Conservation (phyloP, 2,888 invertebrate species). For the Lycaena phlaeas region DNA sequence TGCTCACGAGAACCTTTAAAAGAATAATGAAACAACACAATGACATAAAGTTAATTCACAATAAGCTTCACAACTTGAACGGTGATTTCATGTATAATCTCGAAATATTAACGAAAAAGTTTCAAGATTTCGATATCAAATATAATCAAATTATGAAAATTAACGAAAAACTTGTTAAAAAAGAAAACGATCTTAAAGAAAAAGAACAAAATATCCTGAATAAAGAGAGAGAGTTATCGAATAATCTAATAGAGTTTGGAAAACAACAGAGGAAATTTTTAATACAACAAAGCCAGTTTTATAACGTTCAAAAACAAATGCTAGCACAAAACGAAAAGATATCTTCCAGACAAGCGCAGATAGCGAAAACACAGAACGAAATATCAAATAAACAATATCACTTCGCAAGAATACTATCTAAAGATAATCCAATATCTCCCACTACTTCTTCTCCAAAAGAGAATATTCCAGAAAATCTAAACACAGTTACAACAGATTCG, state of each 20-base stretch:
- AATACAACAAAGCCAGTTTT: conserved; percentile 51
- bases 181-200: conserved; percentile 31
- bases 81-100: conserved; percentile 38
- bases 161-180: conserved; percentile 33
- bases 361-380: conserved; percentile 52
- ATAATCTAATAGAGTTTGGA: conserved; percentile 46
- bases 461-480: conserved; percentile 14
- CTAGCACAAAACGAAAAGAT: conserved; percentile 55
- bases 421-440: conserved; percentile 42
- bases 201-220: conserved; percentile 35
- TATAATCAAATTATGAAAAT: conserved; percentile 36
- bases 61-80: conserved; percentile 32
- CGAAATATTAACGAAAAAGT: conserved; percentile 29
- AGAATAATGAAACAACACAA: conserved; percentile 54
- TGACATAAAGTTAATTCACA: conserved; percentile 46
- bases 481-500: conserved; percentile 14
- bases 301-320: conserved; percentile 50
- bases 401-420: conserved; percentile 50
- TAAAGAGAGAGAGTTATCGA: conserved; percentile 39
- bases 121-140: conserved; percentile 46
- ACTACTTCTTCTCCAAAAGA: conserved; percentile 23
- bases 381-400: conserved; percentile 55
- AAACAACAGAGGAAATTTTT: conserved; percentile 54
- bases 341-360: conserved; percentile 44
- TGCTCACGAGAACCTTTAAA: conserved; percentile 55